Percentiles rank a stretch among this genome's conserved stretches.
phyloP scores from a whole-genome alignment of 2,888 invertebrate genomes.

The Notodonta ziczac region DNA sequence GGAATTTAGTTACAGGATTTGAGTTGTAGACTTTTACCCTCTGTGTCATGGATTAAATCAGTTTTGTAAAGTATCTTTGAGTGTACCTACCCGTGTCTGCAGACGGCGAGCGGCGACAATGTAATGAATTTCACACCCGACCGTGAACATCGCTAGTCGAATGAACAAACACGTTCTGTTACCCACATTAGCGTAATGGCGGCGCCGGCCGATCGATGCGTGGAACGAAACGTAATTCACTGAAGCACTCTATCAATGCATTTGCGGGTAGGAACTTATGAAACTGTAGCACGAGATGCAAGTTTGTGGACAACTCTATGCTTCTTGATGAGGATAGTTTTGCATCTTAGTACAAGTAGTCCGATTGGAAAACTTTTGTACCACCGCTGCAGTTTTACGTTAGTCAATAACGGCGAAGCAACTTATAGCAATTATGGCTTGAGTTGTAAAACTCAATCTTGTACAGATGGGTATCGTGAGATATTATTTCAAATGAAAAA shows the following conservation, averaged over 20 bases:
- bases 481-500: no score
- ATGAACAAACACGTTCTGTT: background rate
- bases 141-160: background rate
- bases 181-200: conserved; percentile 13
- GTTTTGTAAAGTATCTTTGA: no score
- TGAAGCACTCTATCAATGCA: background rate
- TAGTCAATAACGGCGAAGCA: no score
- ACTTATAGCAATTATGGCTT: no score
- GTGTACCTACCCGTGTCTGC: no score
- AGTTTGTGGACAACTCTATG: background rate
- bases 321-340: background rate
- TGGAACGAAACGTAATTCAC: background rate
- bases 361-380: background rate
- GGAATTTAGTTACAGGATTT: no score
- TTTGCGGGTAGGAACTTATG: background rate
- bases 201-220: background rate
- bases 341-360: background rate
- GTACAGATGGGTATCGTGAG: no score
- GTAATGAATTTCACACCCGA: background rate
- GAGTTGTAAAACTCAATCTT: no score
- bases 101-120: background rate
- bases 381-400: background rate
- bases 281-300: background rate
- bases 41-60: background rate
- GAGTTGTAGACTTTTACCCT: no score